Evolutionary conservation across 2,113 vertebrate species (phyloP).

Genomic region (Lepidothrix coronata): DNA sequence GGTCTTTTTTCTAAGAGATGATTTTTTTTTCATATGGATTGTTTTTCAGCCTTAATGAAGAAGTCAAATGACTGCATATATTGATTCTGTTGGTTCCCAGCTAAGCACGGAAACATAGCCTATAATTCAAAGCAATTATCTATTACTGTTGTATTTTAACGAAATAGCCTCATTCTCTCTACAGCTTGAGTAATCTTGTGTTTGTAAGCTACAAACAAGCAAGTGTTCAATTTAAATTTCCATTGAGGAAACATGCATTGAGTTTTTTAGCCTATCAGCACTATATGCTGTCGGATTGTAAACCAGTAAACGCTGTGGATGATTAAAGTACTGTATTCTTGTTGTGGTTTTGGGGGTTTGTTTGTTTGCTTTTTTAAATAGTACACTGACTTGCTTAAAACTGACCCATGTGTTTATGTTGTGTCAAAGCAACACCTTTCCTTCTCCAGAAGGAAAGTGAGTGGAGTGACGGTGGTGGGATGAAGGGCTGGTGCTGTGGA

Average conservation of each 20-base stretch:
- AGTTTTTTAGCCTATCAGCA: neutral
- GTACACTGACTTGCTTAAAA: fast-evolving
- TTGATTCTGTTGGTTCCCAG: neutral
- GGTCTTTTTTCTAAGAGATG: neutral
- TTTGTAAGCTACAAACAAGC: constrained; percentile 21
- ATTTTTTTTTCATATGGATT: neutral
- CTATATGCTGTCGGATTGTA: constrained; percentile 30
- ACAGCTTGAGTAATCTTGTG: neutral
- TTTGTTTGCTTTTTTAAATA: neutral
- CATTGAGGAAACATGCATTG: constrained; percentile 4
- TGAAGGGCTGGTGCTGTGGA: too few relatives aligned
- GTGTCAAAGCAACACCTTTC: fast-evolving
- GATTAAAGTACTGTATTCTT: neutral
- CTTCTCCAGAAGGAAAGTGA: fast-evolving
- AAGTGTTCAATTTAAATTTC: constrained; percentile 36
- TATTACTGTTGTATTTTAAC: constrained; percentile 5
- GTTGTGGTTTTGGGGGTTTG: neutral
- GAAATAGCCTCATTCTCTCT: neutral
- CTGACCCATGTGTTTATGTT: fast-evolving
- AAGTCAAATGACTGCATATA: neutral
- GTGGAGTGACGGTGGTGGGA: neutral
- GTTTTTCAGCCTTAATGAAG: neutral
- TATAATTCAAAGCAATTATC: neutral
- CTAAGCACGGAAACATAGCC: neutral
- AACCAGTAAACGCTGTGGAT: constrained; percentile 30